Evolutionary conservation across 1,140 invertebrate species (phyloP), one percentile per base, ranked within the genome.

Genomic region (Hycleus cichorii): DNA sequence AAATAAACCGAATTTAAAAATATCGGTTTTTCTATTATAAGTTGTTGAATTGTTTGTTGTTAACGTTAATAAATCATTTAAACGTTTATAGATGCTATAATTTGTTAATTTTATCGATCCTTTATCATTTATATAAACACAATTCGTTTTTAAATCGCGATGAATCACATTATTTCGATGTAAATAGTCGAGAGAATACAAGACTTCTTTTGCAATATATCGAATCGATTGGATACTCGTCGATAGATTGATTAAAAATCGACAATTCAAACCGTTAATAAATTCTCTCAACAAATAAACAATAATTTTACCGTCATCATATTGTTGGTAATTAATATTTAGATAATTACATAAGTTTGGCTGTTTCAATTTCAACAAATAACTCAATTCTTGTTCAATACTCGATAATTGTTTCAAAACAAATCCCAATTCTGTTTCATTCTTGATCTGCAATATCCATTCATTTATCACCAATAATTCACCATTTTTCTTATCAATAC

Each of bases 141-240:
- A 86, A 7, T 80, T 78, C 48, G 83, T 80, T 10, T 83, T 73
- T 6, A 93, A 67, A 74, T 88, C 83, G 68, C 86, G 87, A 70
- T 92, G 89, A 1, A 89, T 85, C 6, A 91, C 82, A 64, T 86
- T 86, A 68, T 90, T 90, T 45, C 81, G 76, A 67, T 92, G 90
- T 9, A 93, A 73, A 70, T 83, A 90, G 11, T 82, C 73, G 4
- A 93, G 64, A 2, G 84, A 85, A 47, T 80, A 77, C 1, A 91
- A 69, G 18, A 90, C 77, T 45, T 83, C 84, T 5, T 71, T 74
- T 1, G 84, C 79, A 58, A 88, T 80, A 70, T 82, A 76, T 9
- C 83, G 78, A 18, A 90, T 65, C 47, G 83, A 70, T 59, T 81
- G 80, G 10, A 84, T 72, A 44, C 43, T 78, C 81, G 53, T 83